Evolutionary conservation across 2,888 invertebrate species (phyloP), one percentile per base, ranked within the genome.

Genomic region (Tyria jacobaeae): DNA sequence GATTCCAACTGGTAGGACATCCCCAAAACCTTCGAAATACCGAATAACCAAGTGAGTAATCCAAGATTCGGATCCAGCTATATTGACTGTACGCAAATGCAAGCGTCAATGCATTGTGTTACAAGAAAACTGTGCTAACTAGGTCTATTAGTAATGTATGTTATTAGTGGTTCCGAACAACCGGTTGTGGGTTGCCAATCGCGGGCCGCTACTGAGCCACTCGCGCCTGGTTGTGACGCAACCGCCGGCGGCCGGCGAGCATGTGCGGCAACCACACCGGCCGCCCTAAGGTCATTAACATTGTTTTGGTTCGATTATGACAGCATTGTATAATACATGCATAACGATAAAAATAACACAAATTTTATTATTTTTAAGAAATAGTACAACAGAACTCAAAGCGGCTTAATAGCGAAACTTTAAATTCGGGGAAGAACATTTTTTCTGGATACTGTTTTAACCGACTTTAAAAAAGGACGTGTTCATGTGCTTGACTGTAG

Each of bases 121-220:
- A 44, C 52, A 21, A 27, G n/a, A 31, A 31, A 21, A 34, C n/a
- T 34, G 7, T 21, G 35, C 37, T 24, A 49, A 31, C 21, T 54
- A 39, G 39, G 53, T 24, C 37, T 37, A 21, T 44, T 15, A 48
- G 35, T 27, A 39, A 37, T 39, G 12, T 53, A 21, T 39, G 41
- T 49, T 49, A 60, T 39, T 60, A 60, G 49, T 14, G 10, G 48
- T 54, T 60, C 60, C 54, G 25, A 2, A 35, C 21, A 24, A 48
- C 48, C 25, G 47, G 60, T 60, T 12, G 52, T 31, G 5, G 47
- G 31, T 60, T 60, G 54, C 53, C 27, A 47, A 60, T 35, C 15
- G n/a, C 27, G 17, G 21, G 7, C 27, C 6, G 41, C 55, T 44
- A 44, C 44, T 12, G 21, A 12, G 44, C 44, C 21, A 15, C n/a